Conservation (phyloP, 2,888 invertebrate genomes). For the Callyntrura guangdongensis region DNA sequence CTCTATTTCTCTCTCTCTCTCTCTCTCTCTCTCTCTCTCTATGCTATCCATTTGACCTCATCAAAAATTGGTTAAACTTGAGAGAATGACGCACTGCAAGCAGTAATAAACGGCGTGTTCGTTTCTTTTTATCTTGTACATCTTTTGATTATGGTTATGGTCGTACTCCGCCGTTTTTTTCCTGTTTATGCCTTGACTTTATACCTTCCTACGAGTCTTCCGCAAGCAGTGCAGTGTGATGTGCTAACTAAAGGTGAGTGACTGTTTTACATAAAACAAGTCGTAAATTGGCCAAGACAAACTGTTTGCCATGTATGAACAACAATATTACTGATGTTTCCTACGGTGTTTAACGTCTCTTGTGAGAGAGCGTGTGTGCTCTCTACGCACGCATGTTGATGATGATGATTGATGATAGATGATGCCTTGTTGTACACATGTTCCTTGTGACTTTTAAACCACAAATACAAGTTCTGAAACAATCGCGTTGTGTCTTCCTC, state of each 20-base stretch:
- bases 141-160: not conserved
- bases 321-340: constrained; percentile 59
- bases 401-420: not conserved
- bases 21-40: too few relatives aligned
- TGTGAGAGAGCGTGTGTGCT: not conserved
- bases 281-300: constrained; percentile 74
- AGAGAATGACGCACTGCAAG: too few relatives aligned
- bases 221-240: constrained; percentile 36
- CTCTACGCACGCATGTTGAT: not conserved
- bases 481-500: not conserved
- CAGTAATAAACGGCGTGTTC: too few relatives aligned
- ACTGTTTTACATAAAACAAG: constrained; percentile 73
- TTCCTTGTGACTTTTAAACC: not conserved
- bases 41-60: too few relatives aligned
- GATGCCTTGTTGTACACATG: constrained; percentile 5
- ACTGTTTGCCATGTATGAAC: constrained; percentile 64
- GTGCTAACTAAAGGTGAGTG: constrained; percentile 69
- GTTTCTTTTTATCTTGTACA: too few relatives aligned
- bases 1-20: too few relatives aligned
- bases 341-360: constrained; percentile 34
- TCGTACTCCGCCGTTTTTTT: not conserved
- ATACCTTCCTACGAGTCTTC: not conserved
- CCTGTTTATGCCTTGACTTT: too few relatives aligned
- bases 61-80: too few relatives aligned
- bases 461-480: not conserved